Evolutionary conservation across 2,113 vertebrate genomes (phyloP), one percentile per base, ranked within the genome.

Genomic region (Petrocephalus zakoni): DNA sequence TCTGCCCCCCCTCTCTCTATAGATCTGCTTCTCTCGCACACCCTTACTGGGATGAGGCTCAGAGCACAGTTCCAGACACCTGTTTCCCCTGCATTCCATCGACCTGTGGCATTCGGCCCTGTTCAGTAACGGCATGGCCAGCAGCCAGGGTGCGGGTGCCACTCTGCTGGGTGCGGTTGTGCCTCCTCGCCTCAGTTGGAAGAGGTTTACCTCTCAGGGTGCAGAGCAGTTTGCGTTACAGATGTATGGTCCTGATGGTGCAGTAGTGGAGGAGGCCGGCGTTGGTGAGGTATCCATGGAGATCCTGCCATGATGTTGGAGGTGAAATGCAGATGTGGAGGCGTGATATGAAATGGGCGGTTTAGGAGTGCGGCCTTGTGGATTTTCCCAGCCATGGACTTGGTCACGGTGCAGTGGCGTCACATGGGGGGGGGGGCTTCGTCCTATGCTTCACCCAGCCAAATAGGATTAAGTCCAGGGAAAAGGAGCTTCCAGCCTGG

Each of bases 381-480:
- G 17, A 34, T 68, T 29, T 85, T 46, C 37, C 68, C 47, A 19
- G 87, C 82, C 13, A 84, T 84, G 7, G 56, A 68, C 37, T 52
- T 47, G 58, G 82, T 29, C 81, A 51, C n/a, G 56, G 88, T 25
- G 84, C 11, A 4, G 55, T 37, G 72, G 68, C 52, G 49, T 19
- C 1, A 4, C 34, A 42, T 10, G 42, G 15, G 37, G 88, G 25
- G 22, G 55, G 61, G 58, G 56, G 81, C n/a, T 56, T 56, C 19
- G 11, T 83, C 87, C 72, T 72, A 21, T 42, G 47, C 58, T 89
- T 89, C 25, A 29, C 72, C 29, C 42, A 89, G 58, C 46, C 82
- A 89, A 89, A 89, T 89, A 89, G 82, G 88, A 89, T 85, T 89
- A 89, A 47, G 85, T 58, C 82, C 56, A 89, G 37, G 15, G 88